Percentiles rank a stretch among this genome's conserved stretches.
phyloP scores from a whole-genome alignment of 1,140 invertebrate genomes.

The Galleria mellonella region DNA sequence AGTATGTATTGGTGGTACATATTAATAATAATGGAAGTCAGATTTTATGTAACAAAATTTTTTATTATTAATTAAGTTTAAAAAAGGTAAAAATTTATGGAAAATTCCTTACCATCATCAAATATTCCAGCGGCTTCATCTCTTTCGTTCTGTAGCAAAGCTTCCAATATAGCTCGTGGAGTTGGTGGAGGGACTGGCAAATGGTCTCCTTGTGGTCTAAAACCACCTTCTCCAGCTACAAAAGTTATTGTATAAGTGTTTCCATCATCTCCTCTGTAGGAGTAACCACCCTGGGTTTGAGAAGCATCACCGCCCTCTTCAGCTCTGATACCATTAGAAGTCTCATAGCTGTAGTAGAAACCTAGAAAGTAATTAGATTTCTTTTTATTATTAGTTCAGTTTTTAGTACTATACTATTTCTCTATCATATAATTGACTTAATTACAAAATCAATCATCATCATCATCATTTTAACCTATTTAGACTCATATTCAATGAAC shows the following conservation, averaged over 20 bases:
- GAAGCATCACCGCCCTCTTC: conserved; percentile 37
- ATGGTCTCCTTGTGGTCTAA: conserved; percentile 82
- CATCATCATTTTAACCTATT: background rate
- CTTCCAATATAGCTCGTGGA: conserved; percentile 69
- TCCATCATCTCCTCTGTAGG: conserved; percentile 79
- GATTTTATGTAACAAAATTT: no score
- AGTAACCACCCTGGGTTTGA: conserved; percentile 38
- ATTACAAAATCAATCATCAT: background rate
- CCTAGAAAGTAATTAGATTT: conserved; percentile 20
- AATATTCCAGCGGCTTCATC: conserved; percentile 64
- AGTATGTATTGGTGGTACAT: no score
- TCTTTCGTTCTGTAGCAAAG: conserved; percentile 46
- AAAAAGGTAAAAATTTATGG: background rate
- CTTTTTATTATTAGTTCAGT: background rate
- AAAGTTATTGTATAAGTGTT: conserved; percentile 81
- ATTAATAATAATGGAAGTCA: no score
- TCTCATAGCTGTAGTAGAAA: conserved; percentile 52
- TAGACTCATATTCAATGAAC: background rate
- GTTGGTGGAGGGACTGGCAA: conserved; percentile 85
- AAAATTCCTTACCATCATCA: conserved; percentile 46
- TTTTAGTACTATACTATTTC: no score
- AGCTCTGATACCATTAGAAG: conserved; percentile 48
- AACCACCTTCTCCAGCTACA: conserved; percentile 86
- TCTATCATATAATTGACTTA: background rate
- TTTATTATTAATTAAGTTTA: no score